Base-by-base conservation (phyloP, 2,888 invertebrate genomes). In the Drosophila neonasuta region DNA sequence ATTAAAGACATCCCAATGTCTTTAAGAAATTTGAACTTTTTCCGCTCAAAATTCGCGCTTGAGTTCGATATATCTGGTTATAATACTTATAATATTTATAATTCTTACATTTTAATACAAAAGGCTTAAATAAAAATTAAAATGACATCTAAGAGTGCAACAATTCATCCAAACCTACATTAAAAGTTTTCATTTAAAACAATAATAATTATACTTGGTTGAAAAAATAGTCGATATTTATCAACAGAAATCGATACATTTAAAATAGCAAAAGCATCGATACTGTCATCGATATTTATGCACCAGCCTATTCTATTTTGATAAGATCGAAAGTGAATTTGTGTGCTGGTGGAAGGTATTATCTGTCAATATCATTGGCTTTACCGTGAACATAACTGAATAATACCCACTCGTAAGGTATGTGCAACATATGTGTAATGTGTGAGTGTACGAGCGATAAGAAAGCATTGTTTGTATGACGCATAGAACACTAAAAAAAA, bases 381-480 rank as follows among this genome's bases (percentile, higher is more conserved):
- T 41, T 15, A 41, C 24, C 15, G 7, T 2, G 15, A 29, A 29
- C 34, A 29, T 24, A 36, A 56, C 24, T 24, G 20, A 13, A 13
- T 24, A 45, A 13, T 24, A 45, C 8, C 6, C 34, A 5, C 15
- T 15, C 34, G 45, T 36, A 13, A 46, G 39, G 17, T 55, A 15
- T 55, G 54, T 44, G 36, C 45, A 1, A 17, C 55, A 48, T 45
- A 52, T 55, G 30, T 32, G 20, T 36, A n/a, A 11, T 11, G 36
- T n/a, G n/a, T 36, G 36, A 36, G 36, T 20, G 29, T 29, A 20
- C 13, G 46, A 41, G 24, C 36, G 78, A 80, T 73, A 72, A 79
- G 62, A 50, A 44, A 15, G 61, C 57, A 54, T 63, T 13, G 36
- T 36, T 36, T 13, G 51, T 58, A 65, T 82, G 80, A 80, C 80